Base-by-base conservation (phyloP, 2,888 invertebrate genomes). In the Callinectes sapidus region DNA sequence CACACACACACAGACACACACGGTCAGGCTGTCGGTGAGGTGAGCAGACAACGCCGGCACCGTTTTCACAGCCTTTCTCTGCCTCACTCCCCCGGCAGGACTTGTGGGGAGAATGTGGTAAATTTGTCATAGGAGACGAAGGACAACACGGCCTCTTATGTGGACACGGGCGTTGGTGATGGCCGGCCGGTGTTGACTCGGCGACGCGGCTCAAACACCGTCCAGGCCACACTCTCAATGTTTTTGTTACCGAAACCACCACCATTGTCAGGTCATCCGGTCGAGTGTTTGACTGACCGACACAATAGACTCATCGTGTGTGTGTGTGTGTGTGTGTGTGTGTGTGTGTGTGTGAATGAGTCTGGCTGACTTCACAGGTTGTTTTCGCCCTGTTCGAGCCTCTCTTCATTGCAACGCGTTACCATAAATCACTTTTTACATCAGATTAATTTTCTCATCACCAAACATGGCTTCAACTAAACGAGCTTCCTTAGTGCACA, bases 61-160 rank as follows among this genome's bases (percentile, higher is more conserved):
- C 81, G 28, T 71, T 35, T 81, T 81, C 81, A 35, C 81, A 18
- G 81, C 10, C 35, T 81, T 35, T 81, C 81, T 81, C 81, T 81
- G 32, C 81, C 81, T 35, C 35, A 35, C 35, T 71, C 16, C 16
- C 81, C 35, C 14, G 35, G 81, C 81, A 16, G 81, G 81, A 35
- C 81, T 81, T 81, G 81, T 81, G 81, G 5, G 81, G 81, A 32
- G 81, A 81, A 81, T 35, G 35, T 35, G 81, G 81, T 35, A 81
- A 81, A 81, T 81, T 81, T 81, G 81, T 81, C 81, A 81, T 32
- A 81, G 35, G 81, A 35, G 81, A 35, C 35, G 81, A 81, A 14
- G 81, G 81, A 81, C 81, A 81, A 81, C 81, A 81, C 81, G n/a
- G 35, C 35, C 81, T 81, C 81, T 81, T 81, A n/a, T 81, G 81